These are phyloP conservation scores for Theristicus caerulescens DNA, from an alignment of 2,113 vertebrate genomes.

Conservation along the genomic window DNA sequence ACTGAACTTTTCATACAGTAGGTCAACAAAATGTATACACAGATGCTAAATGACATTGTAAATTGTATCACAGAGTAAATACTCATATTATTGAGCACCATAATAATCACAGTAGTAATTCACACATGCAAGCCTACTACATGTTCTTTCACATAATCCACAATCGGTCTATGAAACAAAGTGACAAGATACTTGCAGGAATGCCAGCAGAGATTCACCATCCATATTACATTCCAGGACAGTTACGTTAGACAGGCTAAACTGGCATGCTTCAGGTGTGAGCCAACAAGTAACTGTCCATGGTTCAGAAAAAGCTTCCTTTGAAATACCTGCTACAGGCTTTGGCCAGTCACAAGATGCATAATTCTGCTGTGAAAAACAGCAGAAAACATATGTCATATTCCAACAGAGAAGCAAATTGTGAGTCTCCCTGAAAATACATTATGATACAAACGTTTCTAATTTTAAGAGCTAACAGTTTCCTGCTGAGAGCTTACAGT, in stretches of 20 bases:
- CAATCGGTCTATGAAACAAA: fast-evolving
- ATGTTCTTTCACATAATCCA: neutral
- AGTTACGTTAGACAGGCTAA: neutral
- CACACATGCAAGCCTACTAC: neutral
- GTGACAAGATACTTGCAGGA: neutral
- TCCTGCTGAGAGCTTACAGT: neutral
- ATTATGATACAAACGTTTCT: neutral
- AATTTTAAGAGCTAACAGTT: neutral
- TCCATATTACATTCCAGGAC: fast-evolving
- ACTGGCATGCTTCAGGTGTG: too few species aligned
- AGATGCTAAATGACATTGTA: neutral
- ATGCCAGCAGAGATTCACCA: neutral
- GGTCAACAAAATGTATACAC: neutral
- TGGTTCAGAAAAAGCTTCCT: neutral
- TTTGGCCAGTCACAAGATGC: neutral
- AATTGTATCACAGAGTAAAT: neutral
- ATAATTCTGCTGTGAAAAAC: neutral
- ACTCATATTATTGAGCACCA: neutral
- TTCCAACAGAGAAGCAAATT: neutral
- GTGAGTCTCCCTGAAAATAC: neutral
- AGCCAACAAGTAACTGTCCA: neutral
- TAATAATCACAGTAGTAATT: neutral
- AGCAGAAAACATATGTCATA: neutral
- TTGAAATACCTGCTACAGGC: neutral
- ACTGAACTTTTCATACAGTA: neutral